Conservation (phyloP, 2,797 vertebrate genomes). For the Syndactyla subalaris region DNA sequence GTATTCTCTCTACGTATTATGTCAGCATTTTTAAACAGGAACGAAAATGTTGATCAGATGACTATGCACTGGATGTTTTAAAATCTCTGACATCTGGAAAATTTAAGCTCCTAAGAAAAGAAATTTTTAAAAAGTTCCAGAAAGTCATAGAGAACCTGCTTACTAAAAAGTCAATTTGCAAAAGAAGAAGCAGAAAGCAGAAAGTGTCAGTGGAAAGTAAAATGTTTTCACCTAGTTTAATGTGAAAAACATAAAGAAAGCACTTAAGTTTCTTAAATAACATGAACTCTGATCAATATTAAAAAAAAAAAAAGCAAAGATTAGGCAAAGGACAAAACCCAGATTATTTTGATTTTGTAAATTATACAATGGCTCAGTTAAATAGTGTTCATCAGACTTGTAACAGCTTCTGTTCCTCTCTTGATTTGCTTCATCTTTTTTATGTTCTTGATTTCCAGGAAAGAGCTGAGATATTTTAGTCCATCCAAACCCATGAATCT, state of each 20-base stretch:
- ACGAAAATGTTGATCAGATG: not conserved
- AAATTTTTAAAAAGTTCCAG: not conserved
- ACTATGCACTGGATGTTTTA: not conserved
- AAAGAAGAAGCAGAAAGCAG: not conserved
- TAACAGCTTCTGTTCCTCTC: slow-evolving; percentile 1
- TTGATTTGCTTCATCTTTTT: not conserved
- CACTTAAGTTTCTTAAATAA: not conserved
- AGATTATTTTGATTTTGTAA: slow-evolving; percentile 38
- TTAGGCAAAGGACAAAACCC: not conserved
- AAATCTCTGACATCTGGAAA: slow-evolving; percentile 5
- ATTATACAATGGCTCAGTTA: slow-evolving; percentile 1
- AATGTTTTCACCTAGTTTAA: not conserved
- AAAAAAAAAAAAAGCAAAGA: not conserved
- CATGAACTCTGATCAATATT: not conserved
- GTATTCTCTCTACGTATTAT: not conserved
- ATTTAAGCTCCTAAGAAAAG: not conserved
- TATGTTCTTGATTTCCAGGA: not conserved
- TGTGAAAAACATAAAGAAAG: slow-evolving; percentile 24
- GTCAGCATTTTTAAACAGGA: not conserved
- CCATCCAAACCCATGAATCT: not conserved
- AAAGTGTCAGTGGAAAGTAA: not conserved
- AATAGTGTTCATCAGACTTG: not conserved
- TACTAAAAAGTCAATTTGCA: not conserved
- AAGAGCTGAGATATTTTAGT: not conserved
- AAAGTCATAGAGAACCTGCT: not conserved